Conservation (phyloP, 2,888 invertebrate species). For the Prosopocoilus inquinatus region DNA sequence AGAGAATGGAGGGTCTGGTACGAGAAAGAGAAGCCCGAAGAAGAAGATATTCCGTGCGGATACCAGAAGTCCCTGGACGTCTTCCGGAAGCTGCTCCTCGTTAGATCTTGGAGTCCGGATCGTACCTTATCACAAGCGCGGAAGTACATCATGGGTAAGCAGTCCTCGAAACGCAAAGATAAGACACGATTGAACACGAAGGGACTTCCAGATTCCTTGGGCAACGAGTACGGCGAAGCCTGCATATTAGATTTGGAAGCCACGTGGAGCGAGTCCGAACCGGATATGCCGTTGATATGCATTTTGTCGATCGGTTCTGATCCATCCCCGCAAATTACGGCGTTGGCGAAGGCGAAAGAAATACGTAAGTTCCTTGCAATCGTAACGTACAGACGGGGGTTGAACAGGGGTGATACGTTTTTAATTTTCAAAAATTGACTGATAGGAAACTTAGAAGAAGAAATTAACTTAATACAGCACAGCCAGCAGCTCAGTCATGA, state of each 20-base stretch:
- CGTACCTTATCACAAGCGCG: slow-evolving; percentile 90
- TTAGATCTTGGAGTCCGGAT: slow-evolving; percentile 95
- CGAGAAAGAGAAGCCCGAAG: slow-evolving; percentile 90
- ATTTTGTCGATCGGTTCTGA: slow-evolving; percentile 94
- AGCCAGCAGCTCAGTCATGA: no score
- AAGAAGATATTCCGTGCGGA: slow-evolving; percentile 86
- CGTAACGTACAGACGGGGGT: no score
- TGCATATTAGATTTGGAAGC: slow-evolving; percentile 87
- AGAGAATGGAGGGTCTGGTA: slow-evolving; percentile 89
- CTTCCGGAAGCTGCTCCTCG: slow-evolving; percentile 80
- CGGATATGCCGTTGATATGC: slow-evolving; percentile 85
- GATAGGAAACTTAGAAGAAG: no score
- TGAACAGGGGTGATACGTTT: no score
- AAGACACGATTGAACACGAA: not conserved
- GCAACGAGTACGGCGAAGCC: slow-evolving; percentile 86
- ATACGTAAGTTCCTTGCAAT: slow-evolving; percentile 61
- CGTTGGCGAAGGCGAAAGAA: slow-evolving; percentile 80
- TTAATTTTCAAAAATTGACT: no score
- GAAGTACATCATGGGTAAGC: slow-evolving; percentile 78
- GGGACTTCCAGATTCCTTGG: slow-evolving; percentile 67
- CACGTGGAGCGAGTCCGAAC: slow-evolving; percentile 88
- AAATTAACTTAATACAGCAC: no score
- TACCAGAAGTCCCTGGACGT: slow-evolving; percentile 84
- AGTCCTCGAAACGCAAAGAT: not conserved
- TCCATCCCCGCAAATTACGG: slow-evolving; percentile 91